A percentile compares a stretch with the other conserved stretches of the same genome.
phyloP scores from a whole-genome alignment of 2,113 vertebrate species.

The Cavia porcellus region DNA sequence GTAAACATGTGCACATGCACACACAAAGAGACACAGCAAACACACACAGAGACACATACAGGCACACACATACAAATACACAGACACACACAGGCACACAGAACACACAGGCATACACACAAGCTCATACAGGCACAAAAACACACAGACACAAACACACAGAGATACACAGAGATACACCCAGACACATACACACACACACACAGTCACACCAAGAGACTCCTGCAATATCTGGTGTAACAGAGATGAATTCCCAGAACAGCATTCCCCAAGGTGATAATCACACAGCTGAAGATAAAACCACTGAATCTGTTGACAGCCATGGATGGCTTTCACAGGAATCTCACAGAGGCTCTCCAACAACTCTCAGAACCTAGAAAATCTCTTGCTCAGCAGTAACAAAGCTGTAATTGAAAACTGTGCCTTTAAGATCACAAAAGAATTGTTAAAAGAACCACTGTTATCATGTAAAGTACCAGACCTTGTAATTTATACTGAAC shows the following conservation, averaged over 20 bases:
- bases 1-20: not conserved
- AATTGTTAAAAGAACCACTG: not conserved
- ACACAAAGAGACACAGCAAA: not conserved
- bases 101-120: not conserved
- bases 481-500: slow-evolving; percentile 1
- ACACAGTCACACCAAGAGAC: not conserved
- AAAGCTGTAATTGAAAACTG: slow-evolving; percentile 46
- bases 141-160: too few species aligned
- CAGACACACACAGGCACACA: not conserved
- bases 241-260: not conserved
- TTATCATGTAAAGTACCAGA: not conserved
- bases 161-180: not conserved
- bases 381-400: slow-evolving; percentile 28
- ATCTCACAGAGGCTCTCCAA: not conserved
- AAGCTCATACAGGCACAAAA: not conserved
- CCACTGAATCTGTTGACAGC: not conserved
- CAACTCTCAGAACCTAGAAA: slow-evolving; percentile 25
- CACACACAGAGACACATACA: not conserved
- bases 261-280: not conserved
- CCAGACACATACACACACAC: not conserved
- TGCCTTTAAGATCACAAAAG: not conserved
- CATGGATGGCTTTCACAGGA: not conserved
- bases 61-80: not conserved
- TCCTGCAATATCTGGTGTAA: not conserved
- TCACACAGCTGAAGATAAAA: not conserved